A percentile compares a stretch with the other conserved stretches of the same genome.
These are phyloP conservation scores for Agrochola lota DNA, from an alignment of 2,888 invertebrate species.

Conservation along the genomic window DNA sequence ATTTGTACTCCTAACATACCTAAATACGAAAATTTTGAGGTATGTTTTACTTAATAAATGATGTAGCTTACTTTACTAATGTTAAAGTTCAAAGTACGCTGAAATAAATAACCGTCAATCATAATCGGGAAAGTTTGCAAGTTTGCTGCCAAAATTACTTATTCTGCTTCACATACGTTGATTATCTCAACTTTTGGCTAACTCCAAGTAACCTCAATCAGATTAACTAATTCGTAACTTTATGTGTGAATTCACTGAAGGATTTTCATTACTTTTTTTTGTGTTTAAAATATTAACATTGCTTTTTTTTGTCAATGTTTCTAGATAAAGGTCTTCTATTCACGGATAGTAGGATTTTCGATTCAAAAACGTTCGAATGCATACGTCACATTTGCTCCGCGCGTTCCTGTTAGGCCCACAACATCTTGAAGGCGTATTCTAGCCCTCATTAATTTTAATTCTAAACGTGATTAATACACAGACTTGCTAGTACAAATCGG, in stretches of 20 bases:
- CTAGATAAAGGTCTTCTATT: no score
- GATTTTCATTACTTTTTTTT: not conserved
- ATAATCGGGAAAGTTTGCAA: slow-evolving; percentile 28
- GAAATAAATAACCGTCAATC: slow-evolving; percentile 30
- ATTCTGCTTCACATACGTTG: slow-evolving; percentile 35
- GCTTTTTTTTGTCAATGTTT: not conserved
- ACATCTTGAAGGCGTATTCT: slow-evolving; percentile 36
- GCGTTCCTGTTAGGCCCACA: not conserved
- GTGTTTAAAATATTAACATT: no score
- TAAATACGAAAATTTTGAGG: not conserved
- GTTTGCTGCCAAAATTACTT: slow-evolving; percentile 39
- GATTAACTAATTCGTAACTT: slow-evolving; percentile 20
- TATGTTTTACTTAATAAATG: slow-evolving; percentile 4
- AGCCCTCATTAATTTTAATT: slow-evolving; percentile 57
- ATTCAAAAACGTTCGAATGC: not conserved
- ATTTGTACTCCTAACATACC: not conserved
- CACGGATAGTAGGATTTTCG: not conserved
- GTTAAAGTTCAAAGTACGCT: slow-evolving; percentile 26
- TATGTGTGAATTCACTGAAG: no score
- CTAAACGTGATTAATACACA: slow-evolving; percentile 61
- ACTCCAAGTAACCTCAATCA: slow-evolving; percentile 25
- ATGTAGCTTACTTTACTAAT: not conserved
- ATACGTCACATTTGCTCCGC: no score
- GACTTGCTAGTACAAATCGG: slow-evolving; percentile 50
- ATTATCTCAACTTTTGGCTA: slow-evolving; percentile 28